A percentile compares a stretch with the other conserved stretches of the same genome.
phyloP scores from a whole-genome alignment of 2,797 vertebrate species.

The Dallia pectoralis region DNA sequence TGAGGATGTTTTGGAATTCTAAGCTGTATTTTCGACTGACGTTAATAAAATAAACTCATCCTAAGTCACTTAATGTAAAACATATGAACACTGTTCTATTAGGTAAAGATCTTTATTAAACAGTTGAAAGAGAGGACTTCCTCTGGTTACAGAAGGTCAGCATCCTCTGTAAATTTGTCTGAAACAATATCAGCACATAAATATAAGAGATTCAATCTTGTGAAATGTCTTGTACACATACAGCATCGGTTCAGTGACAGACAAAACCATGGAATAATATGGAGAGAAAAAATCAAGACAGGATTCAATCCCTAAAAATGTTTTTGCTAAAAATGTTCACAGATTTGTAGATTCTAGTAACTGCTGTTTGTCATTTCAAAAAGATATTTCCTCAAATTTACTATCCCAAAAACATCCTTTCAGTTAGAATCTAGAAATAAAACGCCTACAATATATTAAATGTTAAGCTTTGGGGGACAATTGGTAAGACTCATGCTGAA shows the following conservation, averaged over 20 bases:
- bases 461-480: slow-evolving; percentile 26
- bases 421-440: slow-evolving; percentile 24
- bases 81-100: not conserved
- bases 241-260: slow-evolving; percentile 55
- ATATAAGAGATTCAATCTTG: slow-evolving; percentile 14
- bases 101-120: slow-evolving; percentile 56
- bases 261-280: slow-evolving; percentile 33
- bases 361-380: too few species aligned
- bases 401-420: not conserved
- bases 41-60: slow-evolving; percentile 60
- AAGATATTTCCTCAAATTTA: too few species aligned
- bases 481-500: slow-evolving; percentile 42
- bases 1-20: slow-evolving; percentile 43
- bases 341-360: too few species aligned
- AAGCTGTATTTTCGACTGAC: slow-evolving; percentile 57
- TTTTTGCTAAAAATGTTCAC: too few species aligned
- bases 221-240: slow-evolving; percentile 21
- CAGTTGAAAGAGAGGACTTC: slow-evolving; percentile 33
- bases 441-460: slow-evolving; percentile 54
- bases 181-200: slow-evolving; percentile 32
- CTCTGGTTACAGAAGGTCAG: slow-evolving; percentile 33
- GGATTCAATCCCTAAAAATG: too few species aligned
- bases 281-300: not conserved
- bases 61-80: not conserved
- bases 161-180: slow-evolving; percentile 33